Conservation (phyloP, 2,797 vertebrate species). For the Clarias pachynema region DNA sequence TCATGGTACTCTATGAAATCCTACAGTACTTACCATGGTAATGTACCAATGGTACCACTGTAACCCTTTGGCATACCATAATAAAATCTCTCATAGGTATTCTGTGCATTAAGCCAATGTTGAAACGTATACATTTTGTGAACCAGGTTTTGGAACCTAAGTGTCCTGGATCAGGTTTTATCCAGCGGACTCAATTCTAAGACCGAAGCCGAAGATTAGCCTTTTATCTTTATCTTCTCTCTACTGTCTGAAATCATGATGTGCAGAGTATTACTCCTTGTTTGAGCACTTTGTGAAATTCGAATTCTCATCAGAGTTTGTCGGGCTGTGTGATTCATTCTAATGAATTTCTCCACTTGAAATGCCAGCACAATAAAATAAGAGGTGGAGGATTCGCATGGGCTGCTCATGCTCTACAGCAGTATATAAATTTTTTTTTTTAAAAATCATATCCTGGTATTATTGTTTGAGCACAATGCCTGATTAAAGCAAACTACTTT, state of each 20-base stretch:
- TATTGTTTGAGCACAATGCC: background rate
- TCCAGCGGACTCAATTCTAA: background rate
- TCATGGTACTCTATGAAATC: no score
- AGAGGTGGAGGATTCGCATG: background rate
- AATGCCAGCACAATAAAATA: conserved; percentile 5
- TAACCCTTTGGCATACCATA: no score
- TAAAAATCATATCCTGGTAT: background rate
- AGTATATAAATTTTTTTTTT: background rate
- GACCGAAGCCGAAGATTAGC: background rate
- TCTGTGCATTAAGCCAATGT: background rate
- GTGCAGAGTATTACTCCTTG: background rate
- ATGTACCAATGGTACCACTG: no score
- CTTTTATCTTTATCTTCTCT: background rate
- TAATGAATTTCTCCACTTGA: conserved; percentile 16
- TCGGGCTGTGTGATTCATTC: conserved; percentile 5
- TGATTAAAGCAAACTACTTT: background rate
- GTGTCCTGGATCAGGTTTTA: background rate
- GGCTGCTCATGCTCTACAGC: background rate
- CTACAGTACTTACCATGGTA: no score
- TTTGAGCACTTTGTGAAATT: conserved; percentile 18
- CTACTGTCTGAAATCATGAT: background rate
- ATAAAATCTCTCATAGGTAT: background rate
- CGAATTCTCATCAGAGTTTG: conserved; percentile 6
- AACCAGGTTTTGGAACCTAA: background rate
- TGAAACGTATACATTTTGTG: background rate